Evolutionary conservation across 2,113 vertebrate genomes (phyloP).

Genomic region (Tragelaphus imberbis): DNA sequence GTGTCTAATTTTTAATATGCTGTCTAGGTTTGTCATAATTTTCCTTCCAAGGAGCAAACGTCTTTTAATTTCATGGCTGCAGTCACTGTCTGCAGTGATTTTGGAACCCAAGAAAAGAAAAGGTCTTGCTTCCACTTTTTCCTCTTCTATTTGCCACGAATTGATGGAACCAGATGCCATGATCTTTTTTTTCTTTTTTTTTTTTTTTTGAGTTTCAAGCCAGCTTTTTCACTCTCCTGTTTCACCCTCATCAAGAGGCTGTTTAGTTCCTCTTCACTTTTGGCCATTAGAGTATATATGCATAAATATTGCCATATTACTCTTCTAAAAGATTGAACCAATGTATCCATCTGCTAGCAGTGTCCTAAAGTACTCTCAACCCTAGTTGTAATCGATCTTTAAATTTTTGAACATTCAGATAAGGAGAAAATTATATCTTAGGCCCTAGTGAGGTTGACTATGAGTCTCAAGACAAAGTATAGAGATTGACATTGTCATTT

Average conservation of each 20-base stretch:
- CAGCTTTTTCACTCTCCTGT: neutral
- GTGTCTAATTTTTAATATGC: neutral
- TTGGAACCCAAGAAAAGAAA: neutral
- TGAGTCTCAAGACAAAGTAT: neutral
- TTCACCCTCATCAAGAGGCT: neutral
- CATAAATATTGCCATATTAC: neutral
- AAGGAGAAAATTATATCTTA: neutral
- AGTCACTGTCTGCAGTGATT: neutral
- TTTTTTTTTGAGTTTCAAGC: neutral
- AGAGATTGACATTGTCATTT: neutral
- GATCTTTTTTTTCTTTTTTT: neutral
- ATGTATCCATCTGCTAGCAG: neutral
- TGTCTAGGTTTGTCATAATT: neutral
- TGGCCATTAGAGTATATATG: neutral
- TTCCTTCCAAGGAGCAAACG: neutral
- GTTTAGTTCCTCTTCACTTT: neutral
- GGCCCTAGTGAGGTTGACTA: neutral
- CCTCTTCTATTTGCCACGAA: neutral
- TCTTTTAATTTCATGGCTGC: neutral
- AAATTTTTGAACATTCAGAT: neutral
- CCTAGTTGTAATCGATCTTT: neutral
- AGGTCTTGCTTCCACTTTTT: neutral
- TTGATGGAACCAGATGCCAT: neutral
- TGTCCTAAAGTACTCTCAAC: neutral
- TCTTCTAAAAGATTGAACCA: neutral